These are phyloP conservation scores for Macroramphosus scolopax DNA, from an alignment of 2,797 vertebrate species.

Conservation along the genomic window DNA sequence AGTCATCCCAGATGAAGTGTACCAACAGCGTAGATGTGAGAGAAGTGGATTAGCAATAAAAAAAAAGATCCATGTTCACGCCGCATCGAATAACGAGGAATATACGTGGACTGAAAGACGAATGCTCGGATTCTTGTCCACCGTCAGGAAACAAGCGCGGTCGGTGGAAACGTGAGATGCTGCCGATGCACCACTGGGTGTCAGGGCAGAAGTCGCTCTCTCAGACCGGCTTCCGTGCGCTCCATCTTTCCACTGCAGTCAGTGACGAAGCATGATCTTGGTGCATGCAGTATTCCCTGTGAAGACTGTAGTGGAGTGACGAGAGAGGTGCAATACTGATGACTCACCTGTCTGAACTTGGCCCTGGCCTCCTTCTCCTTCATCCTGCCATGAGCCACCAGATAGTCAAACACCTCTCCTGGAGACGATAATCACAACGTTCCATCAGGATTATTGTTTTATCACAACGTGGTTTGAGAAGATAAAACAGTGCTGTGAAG, in stretches of 20 bases:
- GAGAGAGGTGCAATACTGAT: constrained; percentile 44
- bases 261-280: constrained; percentile 63
- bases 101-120: neutral
- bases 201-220: constrained; percentile 53
- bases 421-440: constrained; percentile 25
- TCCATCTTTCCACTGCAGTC: constrained; percentile 62
- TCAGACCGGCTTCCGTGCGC: constrained; percentile 28
- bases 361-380: constrained; percentile 96
- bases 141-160: neutral
- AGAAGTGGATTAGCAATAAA: neutral
- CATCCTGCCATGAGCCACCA: constrained; percentile 97
- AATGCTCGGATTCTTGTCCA: no score
- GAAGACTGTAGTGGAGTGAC: constrained; percentile 46
- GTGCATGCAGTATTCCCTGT: constrained; percentile 55
- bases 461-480: no score
- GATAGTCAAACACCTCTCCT: constrained; percentile 97
- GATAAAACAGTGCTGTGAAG: no score
- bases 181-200: constrained; percentile 60
- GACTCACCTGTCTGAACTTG: constrained; percentile 97
- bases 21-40: neutral
- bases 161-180: neutral
- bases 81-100: no score
- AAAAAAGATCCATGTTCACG: no score
- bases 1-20: constrained; percentile 31
- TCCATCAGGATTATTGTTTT: neutral